Conservation (phyloP, 2,888 invertebrate genomes). For the Dynastes hyllus region DNA sequence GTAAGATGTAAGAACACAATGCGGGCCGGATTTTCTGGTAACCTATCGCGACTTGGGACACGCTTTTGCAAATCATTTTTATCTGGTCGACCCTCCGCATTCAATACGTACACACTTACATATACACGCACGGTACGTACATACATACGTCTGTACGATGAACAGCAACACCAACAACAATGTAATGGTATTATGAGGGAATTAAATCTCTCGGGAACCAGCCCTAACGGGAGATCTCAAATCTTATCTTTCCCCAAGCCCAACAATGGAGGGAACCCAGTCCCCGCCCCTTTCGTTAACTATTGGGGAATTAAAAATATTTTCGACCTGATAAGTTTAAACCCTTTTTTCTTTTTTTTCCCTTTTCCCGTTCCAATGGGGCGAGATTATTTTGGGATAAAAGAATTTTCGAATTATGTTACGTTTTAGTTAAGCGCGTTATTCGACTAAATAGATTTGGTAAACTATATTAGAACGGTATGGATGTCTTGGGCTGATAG, state of each 20-base stretch:
- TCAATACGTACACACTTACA: conserved; percentile 60
- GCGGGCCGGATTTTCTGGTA: too few relatives aligned
- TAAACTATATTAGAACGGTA: too few relatives aligned
- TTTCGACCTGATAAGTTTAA: conserved; percentile 43
- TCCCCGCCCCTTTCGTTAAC: conserved; percentile 50
- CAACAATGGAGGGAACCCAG: conserved; percentile 47
- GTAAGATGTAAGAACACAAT: conserved; percentile 58
- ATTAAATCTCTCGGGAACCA: conserved; percentile 61
- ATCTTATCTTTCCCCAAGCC: conserved; percentile 51
- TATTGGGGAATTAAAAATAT: conserved; percentile 44
- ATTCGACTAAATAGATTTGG: too few relatives aligned
- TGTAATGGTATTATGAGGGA: conserved; percentile 68
- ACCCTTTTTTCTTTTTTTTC: conserved; percentile 16
- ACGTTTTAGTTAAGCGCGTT: too few relatives aligned
- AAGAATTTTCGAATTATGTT: background rate
- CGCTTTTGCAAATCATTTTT: too few relatives aligned
- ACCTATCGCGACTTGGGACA: conserved; percentile 65
- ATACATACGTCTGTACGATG: conserved; percentile 25
- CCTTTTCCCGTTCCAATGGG: background rate
- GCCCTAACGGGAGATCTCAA: conserved; percentile 56
- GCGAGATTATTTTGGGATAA: conserved; percentile 27
- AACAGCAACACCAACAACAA: conserved; percentile 60
- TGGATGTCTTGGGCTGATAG: too few relatives aligned
- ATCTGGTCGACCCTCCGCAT: conserved; percentile 63
- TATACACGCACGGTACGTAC: conserved; percentile 33